Evolutionary conservation across 2,113 vertebrate genomes (phyloP).

Genomic region (Lathamus discolor): DNA sequence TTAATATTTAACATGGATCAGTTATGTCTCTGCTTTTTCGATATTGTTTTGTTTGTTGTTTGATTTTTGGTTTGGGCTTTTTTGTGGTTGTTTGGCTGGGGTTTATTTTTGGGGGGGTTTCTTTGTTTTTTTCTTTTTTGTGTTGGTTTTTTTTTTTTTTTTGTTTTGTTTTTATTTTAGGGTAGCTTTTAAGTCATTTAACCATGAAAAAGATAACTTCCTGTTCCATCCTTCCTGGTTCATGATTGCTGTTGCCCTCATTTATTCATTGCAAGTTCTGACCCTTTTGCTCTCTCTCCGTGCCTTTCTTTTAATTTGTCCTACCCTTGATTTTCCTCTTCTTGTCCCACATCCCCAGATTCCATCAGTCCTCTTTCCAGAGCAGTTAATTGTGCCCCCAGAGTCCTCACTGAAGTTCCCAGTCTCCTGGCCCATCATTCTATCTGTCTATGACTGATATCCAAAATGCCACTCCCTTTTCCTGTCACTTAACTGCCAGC

Average conservation of each 20-base stretch:
- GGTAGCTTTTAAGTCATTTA: neutral
- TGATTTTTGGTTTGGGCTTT: neutral
- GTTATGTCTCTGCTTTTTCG: neutral
- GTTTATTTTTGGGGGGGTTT: neutral
- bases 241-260: neutral
- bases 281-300: neutral
- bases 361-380: neutral
- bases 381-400: neutral
- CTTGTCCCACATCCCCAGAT: neutral
- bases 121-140: neutral
- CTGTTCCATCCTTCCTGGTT: neutral
- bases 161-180: neutral
- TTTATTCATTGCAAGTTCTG: neutral
- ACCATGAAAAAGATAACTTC: neutral
- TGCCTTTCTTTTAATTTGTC: neutral
- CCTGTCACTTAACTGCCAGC: neutral
- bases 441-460: neutral
- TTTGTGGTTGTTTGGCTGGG: neutral
- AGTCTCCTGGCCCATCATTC: neutral
- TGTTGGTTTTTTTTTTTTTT: neutral
- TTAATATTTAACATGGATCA: neutral
- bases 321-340: neutral
- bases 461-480: neutral
- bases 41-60: neutral
- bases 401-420: neutral